These are phyloP conservation scores for Ceyx melanurus DNA, from an alignment of 2,113 vertebrate genomes.

Conservation along the genomic window DNA sequence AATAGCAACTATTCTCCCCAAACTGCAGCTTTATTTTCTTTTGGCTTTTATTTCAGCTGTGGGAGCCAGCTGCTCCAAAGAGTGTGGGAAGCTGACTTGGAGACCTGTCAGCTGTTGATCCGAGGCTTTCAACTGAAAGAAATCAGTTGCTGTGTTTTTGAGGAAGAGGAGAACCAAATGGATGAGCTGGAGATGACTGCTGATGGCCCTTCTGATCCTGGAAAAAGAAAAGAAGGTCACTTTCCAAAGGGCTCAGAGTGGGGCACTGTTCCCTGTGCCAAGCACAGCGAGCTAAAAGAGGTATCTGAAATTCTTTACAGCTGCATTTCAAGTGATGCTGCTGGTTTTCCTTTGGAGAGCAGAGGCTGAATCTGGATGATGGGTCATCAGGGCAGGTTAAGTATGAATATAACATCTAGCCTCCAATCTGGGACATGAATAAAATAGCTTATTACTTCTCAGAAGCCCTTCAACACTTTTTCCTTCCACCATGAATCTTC, in stretches of 20 bases:
- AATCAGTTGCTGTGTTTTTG: constrained; percentile 55
- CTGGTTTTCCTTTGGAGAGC: constrained; percentile 19
- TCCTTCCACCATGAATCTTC: background rate
- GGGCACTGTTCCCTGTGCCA: constrained; percentile 61
- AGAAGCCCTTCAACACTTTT: background rate
- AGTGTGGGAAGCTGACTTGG: constrained; percentile 89
- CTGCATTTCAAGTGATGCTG: background rate
- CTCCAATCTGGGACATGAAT: background rate
- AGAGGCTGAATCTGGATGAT: background rate
- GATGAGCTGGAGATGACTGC: constrained; percentile 20
- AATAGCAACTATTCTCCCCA: constrained; percentile 49
- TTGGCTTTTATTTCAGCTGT: constrained; percentile 76
- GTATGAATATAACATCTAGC: constrained; percentile 27
- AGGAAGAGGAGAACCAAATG: constrained; percentile 66
- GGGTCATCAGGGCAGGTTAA: constrained; percentile 15
- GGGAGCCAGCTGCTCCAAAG: constrained; percentile 79
- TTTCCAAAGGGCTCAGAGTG: constrained; percentile 66
- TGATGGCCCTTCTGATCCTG: constrained; percentile 14
- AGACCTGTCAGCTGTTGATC: constrained; percentile 85
- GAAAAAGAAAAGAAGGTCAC: constrained; percentile 71
- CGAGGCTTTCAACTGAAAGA: constrained; percentile 79
- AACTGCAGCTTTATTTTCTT: constrained; percentile 51
- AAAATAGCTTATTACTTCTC: constrained; percentile 24
- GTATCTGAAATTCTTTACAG: constrained; percentile 64
- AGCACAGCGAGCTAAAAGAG: constrained; percentile 80